A percentile compares a stretch with the other conserved stretches of the same genome.
Evolutionary conservation across 2,888 invertebrate species (phyloP).

Genomic region (Drosophila birchii): DNA sequence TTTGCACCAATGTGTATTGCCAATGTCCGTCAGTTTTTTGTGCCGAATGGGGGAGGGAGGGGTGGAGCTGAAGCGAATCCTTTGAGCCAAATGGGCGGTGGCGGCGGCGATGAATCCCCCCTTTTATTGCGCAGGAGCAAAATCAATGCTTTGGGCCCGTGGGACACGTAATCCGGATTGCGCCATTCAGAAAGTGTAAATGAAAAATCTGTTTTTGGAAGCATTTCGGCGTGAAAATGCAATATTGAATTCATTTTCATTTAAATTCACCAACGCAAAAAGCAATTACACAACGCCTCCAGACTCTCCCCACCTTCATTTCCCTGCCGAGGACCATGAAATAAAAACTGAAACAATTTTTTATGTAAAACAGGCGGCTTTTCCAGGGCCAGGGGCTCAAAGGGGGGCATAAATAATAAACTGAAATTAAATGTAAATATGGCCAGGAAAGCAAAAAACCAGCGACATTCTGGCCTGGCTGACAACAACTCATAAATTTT

Average conservation of each 20-base stretch:
- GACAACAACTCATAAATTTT: conserved; percentile 82
- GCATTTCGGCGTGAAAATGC: conserved; percentile 84
- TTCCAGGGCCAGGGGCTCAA: conserved; percentile 12
- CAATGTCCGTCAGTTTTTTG: conserved; percentile 31
- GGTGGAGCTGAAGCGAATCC: conserved; percentile 36
- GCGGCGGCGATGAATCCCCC: conserved; percentile 21
- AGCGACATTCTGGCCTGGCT: conserved; percentile 26
- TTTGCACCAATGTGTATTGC: conserved; percentile 69
- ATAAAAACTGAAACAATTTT: conserved; percentile 64
- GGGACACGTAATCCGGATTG: conserved; percentile 83
- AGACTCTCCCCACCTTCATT: conserved; percentile 1
- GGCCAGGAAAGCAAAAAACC: conserved; percentile 43
- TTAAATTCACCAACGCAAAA: conserved; percentile 78
- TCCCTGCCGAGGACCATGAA: conserved; percentile 22
- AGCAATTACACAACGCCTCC: conserved; percentile 74
- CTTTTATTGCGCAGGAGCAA: conserved; percentile 66
- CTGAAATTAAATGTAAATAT: conserved; percentile 70
- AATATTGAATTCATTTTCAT: conserved; percentile 84
- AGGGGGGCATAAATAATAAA: conserved; percentile 68
- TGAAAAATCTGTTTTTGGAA: conserved; percentile 84
- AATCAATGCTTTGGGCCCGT: conserved; percentile 79
- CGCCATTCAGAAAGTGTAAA: conserved; percentile 82
- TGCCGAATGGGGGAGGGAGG: neutral
- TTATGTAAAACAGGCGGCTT: conserved; percentile 55
- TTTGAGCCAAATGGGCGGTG: conserved; percentile 55